phyloP scores from a whole-genome alignment of 2,797 vertebrate genomes.

The Halcyon badia region DNA sequence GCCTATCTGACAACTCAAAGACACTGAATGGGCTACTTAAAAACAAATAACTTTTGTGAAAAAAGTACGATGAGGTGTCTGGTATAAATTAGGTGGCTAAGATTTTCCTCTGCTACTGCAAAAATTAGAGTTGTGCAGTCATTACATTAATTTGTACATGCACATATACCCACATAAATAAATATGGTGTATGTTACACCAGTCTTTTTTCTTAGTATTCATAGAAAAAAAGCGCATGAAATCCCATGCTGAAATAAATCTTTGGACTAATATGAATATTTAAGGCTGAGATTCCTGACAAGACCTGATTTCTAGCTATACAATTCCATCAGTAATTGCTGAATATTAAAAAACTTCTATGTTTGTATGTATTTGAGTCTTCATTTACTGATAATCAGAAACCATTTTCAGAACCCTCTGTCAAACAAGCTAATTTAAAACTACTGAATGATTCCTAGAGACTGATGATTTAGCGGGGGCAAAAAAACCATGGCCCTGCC shows the following conservation, averaged over 20 bases:
- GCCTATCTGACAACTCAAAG: not conserved
- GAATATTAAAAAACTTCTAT: not conserved
- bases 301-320: not conserved
- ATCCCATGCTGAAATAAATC: not conserved
- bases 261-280: not conserved
- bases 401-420: not conserved
- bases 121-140: not conserved
- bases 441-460: not conserved
- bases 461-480: not conserved
- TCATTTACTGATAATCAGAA: slow-evolving; percentile 14
- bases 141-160: not conserved
- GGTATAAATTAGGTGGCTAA: not conserved
- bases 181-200: not conserved
- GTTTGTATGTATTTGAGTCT: slow-evolving; percentile 1
- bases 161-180: not conserved
- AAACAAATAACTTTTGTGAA: not conserved
- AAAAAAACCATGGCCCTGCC: not conserved
- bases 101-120: not conserved
- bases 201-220: not conserved
- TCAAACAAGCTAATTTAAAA: not conserved
- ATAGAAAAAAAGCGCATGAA: not conserved
- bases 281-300: not conserved
- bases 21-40: not conserved
- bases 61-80: not conserved
- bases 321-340: not conserved